These are phyloP conservation scores for Parus major DNA, from an alignment of 2,113 vertebrate genomes.

Conservation along the genomic window DNA sequence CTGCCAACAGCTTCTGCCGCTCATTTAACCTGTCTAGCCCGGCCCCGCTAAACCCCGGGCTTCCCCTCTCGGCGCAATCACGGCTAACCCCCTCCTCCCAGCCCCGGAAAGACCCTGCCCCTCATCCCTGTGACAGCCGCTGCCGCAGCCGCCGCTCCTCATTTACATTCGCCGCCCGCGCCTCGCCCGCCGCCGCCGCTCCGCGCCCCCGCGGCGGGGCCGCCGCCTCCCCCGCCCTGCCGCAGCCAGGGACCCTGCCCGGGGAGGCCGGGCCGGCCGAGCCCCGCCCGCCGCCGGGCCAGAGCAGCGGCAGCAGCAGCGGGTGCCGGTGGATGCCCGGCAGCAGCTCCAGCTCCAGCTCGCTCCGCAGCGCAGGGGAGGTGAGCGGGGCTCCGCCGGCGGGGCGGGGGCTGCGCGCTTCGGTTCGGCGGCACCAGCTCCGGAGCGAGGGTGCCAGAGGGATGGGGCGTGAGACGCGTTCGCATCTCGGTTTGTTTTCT, in stretches of 20 bases:
- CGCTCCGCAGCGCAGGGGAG: neutral
- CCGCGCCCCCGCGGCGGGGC: neutral
- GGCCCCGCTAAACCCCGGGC: neutral
- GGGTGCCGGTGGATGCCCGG: neutral
- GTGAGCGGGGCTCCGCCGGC: neutral
- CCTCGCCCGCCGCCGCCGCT: neutral
- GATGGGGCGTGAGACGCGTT: neutral
- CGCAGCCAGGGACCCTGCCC: neutral
- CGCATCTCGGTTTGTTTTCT: neutral
- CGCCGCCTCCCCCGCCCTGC: neutral
- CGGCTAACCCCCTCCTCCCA: neutral
- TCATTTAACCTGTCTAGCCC: neutral
- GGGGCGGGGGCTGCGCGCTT: neutral
- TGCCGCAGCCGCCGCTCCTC: neutral
- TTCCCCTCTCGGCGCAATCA: neutral
- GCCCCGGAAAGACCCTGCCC: neutral
- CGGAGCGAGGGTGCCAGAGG: neutral
- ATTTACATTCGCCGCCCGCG: neutral
- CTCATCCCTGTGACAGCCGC: neutral
- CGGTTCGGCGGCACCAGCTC: neutral
- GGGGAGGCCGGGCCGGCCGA: neutral
- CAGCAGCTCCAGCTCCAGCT: neutral
- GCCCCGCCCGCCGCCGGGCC: conserved; percentile 1
- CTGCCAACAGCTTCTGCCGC: neutral
- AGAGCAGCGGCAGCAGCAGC: neutral